Evolutionary conservation across 1,140 invertebrate genomes (phyloP), one percentile per base, ranked within the genome.

Genomic region (Halictus rubicundus): DNA sequence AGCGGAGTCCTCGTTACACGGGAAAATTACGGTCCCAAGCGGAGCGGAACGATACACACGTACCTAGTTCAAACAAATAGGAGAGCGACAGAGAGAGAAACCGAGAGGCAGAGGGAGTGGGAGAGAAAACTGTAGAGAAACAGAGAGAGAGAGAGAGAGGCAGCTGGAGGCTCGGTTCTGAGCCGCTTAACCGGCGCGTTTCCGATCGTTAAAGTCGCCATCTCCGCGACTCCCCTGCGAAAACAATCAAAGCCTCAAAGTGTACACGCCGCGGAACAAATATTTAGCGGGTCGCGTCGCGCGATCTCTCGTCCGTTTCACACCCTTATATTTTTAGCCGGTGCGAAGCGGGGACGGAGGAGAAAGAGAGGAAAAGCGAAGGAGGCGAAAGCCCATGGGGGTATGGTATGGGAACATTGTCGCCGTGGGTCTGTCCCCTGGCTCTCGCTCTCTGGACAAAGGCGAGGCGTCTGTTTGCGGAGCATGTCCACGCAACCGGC

Each of bases 191-290:
- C 54, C 54, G 54, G 21, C 54, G 9, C 54, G 54, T 57, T 57
- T 57, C 54, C 54, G 54, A 57, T 57, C 54, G 54, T 57, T 57
- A 57, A 57, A 57, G 54, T 57, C 54, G 54, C 54, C 54, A 9
- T 57, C 54, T n/a, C 54, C 21, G 21, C 7, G 21, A 57, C 54
- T n/a, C 54, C n/a, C 54, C 54, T n/a, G 21, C 54, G 21, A 57
- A 57, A 57, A 57, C 54, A 57, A 57, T 57, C 54, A 57, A 57
- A 57, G 54, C 54, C n/a, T 57, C 21, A 21, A n/a, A 57, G 54
- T 57, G 54, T n/a, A 57, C 21, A 57, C 54, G 54, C 54, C 19
- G 21, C 19, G 54, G 54, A n/a, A 57, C 54, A 57, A 57, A 57
- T 57, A 57, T 57, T 57, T 57, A 57, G n/a, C 54, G 21, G 54